These are phyloP conservation scores for Anguilla anguilla DNA, from an alignment of 2,797 vertebrate genomes.

Conservation along the genomic window DNA sequence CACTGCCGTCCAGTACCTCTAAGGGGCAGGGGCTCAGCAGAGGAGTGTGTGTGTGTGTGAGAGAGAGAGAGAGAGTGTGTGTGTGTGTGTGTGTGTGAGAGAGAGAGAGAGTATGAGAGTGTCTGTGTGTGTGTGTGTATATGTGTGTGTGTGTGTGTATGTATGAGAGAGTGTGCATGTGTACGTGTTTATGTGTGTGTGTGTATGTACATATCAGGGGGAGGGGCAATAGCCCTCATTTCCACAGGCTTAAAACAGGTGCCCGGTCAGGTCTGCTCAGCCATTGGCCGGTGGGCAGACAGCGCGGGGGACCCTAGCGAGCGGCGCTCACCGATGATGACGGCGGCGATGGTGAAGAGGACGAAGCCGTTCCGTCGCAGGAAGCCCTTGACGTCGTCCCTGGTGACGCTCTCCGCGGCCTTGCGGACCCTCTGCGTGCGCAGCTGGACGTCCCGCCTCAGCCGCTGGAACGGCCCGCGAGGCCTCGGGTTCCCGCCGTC, in stretches of 20 bases:
- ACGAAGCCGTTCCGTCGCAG: constrained; percentile 92
- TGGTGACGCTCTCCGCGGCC: constrained; percentile 92
- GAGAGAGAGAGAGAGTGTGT: background rate
- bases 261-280: background rate
- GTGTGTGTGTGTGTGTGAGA: background rate
- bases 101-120: too few relatives aligned
- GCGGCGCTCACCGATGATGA: constrained; percentile 81
- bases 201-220: background rate
- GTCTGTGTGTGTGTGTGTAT: too few relatives aligned
- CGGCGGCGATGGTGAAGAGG: constrained; percentile 88
- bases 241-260: background rate
- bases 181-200: too few relatives aligned
- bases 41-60: background rate
- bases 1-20: background rate
- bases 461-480: constrained; percentile 83
- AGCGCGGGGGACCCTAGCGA: background rate
- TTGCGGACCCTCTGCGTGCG: constrained; percentile 91
- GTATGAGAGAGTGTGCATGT: too few relatives aligned
- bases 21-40: background rate
- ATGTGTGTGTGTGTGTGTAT: too few relatives aligned
- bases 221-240: background rate
- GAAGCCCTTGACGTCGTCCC: constrained; percentile 89
- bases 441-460: constrained; percentile 91
- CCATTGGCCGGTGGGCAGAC: background rate
- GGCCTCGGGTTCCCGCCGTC: constrained; percentile 73